Conservation (phyloP, 2,888 invertebrate species). For the Lampropteryx suffumata region DNA sequence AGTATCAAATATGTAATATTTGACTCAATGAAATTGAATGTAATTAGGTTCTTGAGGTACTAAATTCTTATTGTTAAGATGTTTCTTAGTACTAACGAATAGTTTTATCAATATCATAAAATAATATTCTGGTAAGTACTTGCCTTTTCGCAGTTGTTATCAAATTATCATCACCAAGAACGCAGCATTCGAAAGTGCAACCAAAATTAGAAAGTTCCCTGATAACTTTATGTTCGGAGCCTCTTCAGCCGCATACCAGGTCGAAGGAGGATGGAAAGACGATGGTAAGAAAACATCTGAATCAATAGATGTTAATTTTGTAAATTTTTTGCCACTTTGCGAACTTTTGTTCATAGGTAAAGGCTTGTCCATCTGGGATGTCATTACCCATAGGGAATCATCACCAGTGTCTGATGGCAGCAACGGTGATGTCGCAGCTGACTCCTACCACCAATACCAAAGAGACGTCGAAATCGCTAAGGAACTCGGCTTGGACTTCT, state of each 20-base stretch:
- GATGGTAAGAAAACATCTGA: conserved; percentile 63
- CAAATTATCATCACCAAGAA: conserved; percentile 23
- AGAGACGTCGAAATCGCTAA: conserved; percentile 73
- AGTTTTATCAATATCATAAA: too few relatives aligned
- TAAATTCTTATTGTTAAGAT: too few relatives aligned
- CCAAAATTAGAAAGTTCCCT: conserved; percentile 52
- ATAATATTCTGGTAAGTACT: too few relatives aligned
- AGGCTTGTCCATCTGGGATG: conserved; percentile 83
- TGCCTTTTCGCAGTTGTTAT: conserved; percentile 40
- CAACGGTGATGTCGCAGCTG: conserved; percentile 84
- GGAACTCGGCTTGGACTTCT: conserved; percentile 75
- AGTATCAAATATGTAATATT: too few relatives aligned
- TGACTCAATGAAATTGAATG: too few relatives aligned
- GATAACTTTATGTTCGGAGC: conserved; percentile 59
- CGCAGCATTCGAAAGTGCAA: conserved; percentile 37
- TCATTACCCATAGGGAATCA: conserved; percentile 46
- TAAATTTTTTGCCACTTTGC: background rate
- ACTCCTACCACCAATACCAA: conserved; percentile 85
- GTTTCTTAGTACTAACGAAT: too few relatives aligned
- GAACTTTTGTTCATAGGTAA: conserved; percentile 67
- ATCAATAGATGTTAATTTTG: too few relatives aligned
- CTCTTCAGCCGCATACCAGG: conserved; percentile 79
- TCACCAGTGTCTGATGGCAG: conserved; percentile 52
- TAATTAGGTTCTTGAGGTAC: too few relatives aligned
- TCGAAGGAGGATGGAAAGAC: conserved; percentile 82